These are phyloP conservation scores for Oryzias sinensis DNA, from an alignment of 2,797 vertebrate species.

Conservation along the genomic window DNA sequence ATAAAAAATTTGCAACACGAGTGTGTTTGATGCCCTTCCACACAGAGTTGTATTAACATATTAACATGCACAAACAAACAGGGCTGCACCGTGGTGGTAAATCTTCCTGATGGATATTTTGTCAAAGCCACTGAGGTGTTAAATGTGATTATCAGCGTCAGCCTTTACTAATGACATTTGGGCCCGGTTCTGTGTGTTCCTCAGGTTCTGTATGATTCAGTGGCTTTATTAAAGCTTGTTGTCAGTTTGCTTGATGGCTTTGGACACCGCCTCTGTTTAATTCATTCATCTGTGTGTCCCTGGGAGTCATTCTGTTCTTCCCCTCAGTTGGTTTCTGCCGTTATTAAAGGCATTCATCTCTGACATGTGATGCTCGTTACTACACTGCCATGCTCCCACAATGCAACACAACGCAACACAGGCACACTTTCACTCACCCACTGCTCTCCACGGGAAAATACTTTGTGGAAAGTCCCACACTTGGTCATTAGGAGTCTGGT, in stretches of 20 bases:
- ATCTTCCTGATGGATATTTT: constrained; percentile 30
- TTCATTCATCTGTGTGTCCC: constrained; percentile 49
- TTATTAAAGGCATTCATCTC: constrained; percentile 78
- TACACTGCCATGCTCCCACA: constrained; percentile 18
- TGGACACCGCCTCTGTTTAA: constrained; percentile 53
- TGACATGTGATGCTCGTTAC: constrained; percentile 54
- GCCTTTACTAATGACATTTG: constrained; percentile 41
- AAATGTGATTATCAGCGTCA: constrained; percentile 51
- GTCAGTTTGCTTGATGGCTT: constrained; percentile 65
- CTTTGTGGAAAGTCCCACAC: constrained; percentile 1
- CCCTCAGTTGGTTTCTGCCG: constrained; percentile 51
- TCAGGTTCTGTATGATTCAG: constrained; percentile 45
- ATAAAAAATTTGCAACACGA: neutral
- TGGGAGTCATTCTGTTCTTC: constrained; percentile 49
- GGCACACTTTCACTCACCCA: constrained; percentile 12
- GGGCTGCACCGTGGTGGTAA: neutral
- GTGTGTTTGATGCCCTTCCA: neutral
- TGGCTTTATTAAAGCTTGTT: constrained; percentile 64
- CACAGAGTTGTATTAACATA: neutral
- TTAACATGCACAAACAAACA: constrained; percentile 16
- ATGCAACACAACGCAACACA: constrained; percentile 16
- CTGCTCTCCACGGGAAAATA: constrained; percentile 1
- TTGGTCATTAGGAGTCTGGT: neutral
- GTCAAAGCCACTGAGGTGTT: constrained; percentile 25
- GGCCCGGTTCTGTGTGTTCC: constrained; percentile 8